phyloP scores from a whole-genome alignment of 2,797 vertebrate genomes.

The Lacerta agilis region DNA sequence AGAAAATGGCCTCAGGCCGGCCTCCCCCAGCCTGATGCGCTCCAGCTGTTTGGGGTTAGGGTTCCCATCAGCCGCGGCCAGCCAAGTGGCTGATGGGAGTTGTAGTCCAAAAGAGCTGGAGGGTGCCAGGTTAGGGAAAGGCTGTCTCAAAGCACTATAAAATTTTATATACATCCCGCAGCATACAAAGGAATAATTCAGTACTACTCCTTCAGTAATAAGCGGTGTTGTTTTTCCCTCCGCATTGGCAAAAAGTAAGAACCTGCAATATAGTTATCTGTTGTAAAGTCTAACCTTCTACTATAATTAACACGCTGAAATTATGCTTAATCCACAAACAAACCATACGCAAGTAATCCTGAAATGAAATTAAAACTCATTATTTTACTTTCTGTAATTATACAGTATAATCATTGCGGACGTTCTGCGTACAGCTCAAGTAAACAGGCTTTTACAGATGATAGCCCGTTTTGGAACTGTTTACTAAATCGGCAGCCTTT shows the following conservation, averaged over 20 bases:
- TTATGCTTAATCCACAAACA: neutral
- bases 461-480: too few species aligned
- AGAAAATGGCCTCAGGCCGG: neutral
- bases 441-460: too few species aligned
- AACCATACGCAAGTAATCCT: neutral
- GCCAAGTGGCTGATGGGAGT: too few species aligned
- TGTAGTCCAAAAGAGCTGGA: too few species aligned
- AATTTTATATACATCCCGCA: neutral
- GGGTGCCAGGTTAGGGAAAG: too few species aligned
- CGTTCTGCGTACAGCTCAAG: too few species aligned
- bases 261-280: too few species aligned
- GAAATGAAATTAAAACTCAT: neutral
- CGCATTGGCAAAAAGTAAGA: neutral
- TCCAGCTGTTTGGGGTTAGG: too few species aligned
- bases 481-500: too few species aligned
- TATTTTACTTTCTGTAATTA: neutral
- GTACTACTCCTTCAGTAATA: neutral
- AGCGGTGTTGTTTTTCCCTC: neutral
- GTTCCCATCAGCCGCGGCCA: too few species aligned
- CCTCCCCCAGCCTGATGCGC: too few species aligned
- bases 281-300: neutral
- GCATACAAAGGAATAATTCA: neutral
- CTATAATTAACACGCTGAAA: neutral
- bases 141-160: neutral
- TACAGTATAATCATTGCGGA: too few species aligned